Percentiles rank a stretch among this genome's conserved stretches.
phyloP scores from a whole-genome alignment of 1,140 invertebrate genomes.

The Drosophila ficusphila region DNA sequence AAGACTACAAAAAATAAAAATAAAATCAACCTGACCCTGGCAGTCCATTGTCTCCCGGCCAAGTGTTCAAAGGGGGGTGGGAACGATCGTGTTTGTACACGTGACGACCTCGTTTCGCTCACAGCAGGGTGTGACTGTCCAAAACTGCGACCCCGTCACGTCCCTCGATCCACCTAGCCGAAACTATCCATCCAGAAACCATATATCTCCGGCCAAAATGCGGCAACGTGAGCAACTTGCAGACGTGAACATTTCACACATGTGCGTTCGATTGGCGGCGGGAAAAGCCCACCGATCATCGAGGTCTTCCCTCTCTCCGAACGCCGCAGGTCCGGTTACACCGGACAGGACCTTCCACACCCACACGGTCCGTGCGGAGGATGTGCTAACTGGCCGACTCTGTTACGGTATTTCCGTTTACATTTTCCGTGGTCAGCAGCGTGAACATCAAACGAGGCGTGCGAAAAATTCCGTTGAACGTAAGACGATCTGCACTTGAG shows the following conservation, averaged over 20 bases:
- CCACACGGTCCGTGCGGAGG: conserved; percentile 4
- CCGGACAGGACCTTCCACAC: conserved; percentile 45
- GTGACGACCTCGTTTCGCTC: conserved; percentile 74
- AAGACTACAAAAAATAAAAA: conserved; percentile 39
- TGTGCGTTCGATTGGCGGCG: conserved; percentile 31
- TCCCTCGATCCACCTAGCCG: conserved; percentile 31
- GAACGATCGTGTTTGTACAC: conserved; percentile 67
- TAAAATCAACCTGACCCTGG: conserved; percentile 70
- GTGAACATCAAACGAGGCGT: conserved; percentile 70
- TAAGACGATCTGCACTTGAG: conserved; percentile 54
- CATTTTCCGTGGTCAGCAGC: conserved; percentile 34
- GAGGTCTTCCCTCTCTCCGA: conserved; percentile 9
- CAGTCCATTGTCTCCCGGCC: conserved; percentile 44
- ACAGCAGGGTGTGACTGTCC: conserved; percentile 58
- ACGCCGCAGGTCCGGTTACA: conserved; percentile 61
- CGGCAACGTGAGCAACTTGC: conserved; percentile 61
- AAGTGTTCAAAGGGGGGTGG: conserved; percentile 40
- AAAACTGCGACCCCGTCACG: conserved; percentile 57
- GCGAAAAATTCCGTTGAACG: conserved; percentile 71
- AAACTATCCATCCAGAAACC: conserved; percentile 17
- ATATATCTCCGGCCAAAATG: conserved; percentile 7
- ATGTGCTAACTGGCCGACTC: conserved; percentile 51
- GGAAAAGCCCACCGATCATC: conserved; percentile 48
- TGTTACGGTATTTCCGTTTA: conserved; percentile 75
- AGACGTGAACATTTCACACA: conserved; percentile 66